Evolutionary conservation across 2,113 vertebrate species (phyloP).

Genomic region (Xenotilapia caudafasciata): DNA sequence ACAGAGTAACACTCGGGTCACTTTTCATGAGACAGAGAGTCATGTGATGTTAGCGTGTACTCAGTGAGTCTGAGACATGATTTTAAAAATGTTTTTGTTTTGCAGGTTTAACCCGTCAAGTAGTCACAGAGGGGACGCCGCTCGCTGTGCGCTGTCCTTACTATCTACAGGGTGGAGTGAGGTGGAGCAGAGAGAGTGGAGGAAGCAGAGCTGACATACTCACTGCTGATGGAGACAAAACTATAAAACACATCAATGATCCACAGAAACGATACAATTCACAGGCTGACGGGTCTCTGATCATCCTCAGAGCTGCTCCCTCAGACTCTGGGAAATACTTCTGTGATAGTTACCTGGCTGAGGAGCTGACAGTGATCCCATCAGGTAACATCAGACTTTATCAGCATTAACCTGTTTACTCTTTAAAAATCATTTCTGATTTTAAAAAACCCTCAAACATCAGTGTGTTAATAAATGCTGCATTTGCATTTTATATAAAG

Average conservation of each 20-base stretch:
- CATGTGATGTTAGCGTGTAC: neutral
- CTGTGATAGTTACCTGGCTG: accelerated
- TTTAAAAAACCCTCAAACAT: too few relatives aligned
- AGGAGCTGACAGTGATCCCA: neutral
- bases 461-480: too few relatives aligned
- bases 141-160: neutral
- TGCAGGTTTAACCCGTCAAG: accelerated
- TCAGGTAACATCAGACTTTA: neutral
- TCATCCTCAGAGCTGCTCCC: accelerated
- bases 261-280: accelerated
- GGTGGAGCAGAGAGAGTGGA: neutral
- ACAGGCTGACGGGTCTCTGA: accelerated
- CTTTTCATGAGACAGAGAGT: neutral
- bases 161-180: accelerated
- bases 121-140: accelerated
- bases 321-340: accelerated
- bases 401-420: neutral
- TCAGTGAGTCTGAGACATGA: neutral
- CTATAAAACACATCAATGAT: accelerated
- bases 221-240: accelerated
- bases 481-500: too few relatives aligned
- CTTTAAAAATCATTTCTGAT: too few relatives aligned
- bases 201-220: neutral
- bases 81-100: neutral
- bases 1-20: neutral